phyloP scores from a whole-genome alignment of 53 echinoderm and acorn worm species.

The Glandiceps talaboti region DNA sequence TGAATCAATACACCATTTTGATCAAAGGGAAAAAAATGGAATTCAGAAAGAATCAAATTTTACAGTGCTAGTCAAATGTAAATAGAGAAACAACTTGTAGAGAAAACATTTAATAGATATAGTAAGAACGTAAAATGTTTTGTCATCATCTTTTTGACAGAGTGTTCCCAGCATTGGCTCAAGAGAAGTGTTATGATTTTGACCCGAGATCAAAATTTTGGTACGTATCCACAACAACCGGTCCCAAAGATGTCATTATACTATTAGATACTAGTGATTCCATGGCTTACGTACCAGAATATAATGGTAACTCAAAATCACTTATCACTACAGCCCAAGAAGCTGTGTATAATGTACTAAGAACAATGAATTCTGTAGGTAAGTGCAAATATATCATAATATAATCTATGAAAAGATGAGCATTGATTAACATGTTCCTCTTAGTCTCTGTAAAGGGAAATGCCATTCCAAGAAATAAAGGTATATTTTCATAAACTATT shows the following conservation, averaged over 20 bases:
- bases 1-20: too few species aligned
- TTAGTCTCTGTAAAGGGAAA: too few species aligned
- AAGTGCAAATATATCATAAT: too few species aligned
- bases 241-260: conserved; percentile 29
- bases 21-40: too few species aligned
- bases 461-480: too few species aligned
- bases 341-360: conserved; percentile 30
- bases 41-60: too few species aligned
- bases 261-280: conserved; percentile 30
- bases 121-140: background rate
- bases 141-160: conserved; percentile 11
- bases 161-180: conserved; percentile 19
- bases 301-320: conserved; percentile 7
- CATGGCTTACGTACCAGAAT: conserved; percentile 24
- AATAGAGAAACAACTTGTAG: background rate
- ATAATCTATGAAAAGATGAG: too few species aligned
- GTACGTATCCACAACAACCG: conserved; percentile 25
- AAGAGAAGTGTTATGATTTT: conserved; percentile 30
- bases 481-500: too few species aligned
- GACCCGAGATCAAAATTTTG: conserved; percentile 26
- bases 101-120: background rate
- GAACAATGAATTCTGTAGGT: conserved; percentile 31
- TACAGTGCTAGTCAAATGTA: background rate
- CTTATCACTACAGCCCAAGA: conserved; percentile 23
- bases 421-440: too few species aligned